Conservation (phyloP, 2,797 vertebrate genomes). For the Artibeus jamaicensis region DNA sequence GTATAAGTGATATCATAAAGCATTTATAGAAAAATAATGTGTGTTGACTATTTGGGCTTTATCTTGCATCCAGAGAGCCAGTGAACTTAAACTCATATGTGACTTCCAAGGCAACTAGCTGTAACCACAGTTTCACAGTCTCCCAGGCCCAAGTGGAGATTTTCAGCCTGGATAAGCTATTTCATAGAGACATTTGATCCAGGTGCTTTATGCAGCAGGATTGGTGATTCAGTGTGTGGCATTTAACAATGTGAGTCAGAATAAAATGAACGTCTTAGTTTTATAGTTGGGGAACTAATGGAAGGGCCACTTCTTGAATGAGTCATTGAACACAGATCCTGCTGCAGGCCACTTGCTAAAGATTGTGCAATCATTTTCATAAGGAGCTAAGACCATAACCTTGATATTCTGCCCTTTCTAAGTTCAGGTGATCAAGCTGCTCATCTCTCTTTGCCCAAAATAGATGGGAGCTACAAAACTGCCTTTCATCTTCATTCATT, state of each 20-base stretch:
- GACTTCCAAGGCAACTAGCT: slow-evolving; percentile 45
- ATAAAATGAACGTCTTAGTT: slow-evolving; percentile 52
- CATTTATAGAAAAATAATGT: slow-evolving; percentile 26
- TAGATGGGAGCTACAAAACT: slow-evolving; percentile 46
- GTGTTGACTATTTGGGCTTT: slow-evolving; percentile 1
- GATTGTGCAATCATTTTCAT: slow-evolving; percentile 57
- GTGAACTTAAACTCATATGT: slow-evolving; percentile 33
- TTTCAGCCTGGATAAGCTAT: slow-evolving; percentile 47
- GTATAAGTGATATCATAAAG: slow-evolving; percentile 35
- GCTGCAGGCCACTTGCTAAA: slow-evolving; percentile 54
- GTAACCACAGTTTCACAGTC: slow-evolving; percentile 26
- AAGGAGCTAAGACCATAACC: slow-evolving; percentile 55
- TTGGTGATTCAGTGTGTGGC: slow-evolving; percentile 65
- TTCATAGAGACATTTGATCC: slow-evolving; percentile 57
- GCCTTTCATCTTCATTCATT: slow-evolving; percentile 49
- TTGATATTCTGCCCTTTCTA: slow-evolving; percentile 58
- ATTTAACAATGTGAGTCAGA: slow-evolving; percentile 73
- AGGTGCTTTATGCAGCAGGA: slow-evolving; percentile 55
- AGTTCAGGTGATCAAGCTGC: slow-evolving; percentile 57
- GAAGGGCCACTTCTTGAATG: slow-evolving; percentile 62
- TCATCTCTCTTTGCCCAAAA: slow-evolving; percentile 52
- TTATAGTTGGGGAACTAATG: slow-evolving; percentile 62
- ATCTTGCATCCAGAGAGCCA: slow-evolving; percentile 26
- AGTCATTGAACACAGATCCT: slow-evolving; percentile 60
- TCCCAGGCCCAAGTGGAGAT: slow-evolving; percentile 46